Evolutionary conservation across 2,113 vertebrate genomes (phyloP).

Genomic region (Glareola pratincola): DNA sequence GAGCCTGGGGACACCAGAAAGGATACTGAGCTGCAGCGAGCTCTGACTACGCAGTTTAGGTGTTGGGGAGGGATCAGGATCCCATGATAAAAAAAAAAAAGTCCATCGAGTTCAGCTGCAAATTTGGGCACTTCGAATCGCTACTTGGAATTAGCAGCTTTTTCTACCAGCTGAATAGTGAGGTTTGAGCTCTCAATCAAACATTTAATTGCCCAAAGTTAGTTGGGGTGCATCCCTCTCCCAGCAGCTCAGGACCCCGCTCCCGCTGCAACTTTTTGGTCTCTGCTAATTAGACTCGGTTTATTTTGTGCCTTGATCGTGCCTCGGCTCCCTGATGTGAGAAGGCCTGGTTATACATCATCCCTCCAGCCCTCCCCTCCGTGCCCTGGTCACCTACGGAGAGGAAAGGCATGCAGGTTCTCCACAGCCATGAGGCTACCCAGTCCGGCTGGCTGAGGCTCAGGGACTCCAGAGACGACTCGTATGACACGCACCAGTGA

Average conservation of each 20-base stretch:
- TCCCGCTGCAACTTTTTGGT: too few relatives aligned
- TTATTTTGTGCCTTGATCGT: not conserved
- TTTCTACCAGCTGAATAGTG: not conserved
- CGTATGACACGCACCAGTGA: not conserved
- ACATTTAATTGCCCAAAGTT: not conserved
- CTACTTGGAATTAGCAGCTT: not conserved
- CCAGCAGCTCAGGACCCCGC: not conserved
- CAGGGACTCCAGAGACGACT: accelerated
- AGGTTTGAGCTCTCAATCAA: not conserved
- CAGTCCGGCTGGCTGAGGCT: not conserved
- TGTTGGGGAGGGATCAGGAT: too few relatives aligned
- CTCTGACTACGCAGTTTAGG: not conserved
- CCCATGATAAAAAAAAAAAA: too few relatives aligned
- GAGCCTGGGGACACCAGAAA: not conserved
- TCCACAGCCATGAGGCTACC: not conserved
- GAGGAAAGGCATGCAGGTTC: not conserved
- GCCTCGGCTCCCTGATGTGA: not conserved
- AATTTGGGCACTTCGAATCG: not conserved
- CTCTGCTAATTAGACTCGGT: not conserved
- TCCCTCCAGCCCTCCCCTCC: not conserved
- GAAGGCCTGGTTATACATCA: not conserved
- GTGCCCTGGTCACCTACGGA: not conserved
- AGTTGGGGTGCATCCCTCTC: not conserved
- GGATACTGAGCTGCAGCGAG: not conserved
- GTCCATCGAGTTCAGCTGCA: accelerated